These are phyloP conservation scores for Lagorchestes hirsutus DNA, from an alignment of 2,797 vertebrate genomes.

Conservation along the genomic window DNA sequence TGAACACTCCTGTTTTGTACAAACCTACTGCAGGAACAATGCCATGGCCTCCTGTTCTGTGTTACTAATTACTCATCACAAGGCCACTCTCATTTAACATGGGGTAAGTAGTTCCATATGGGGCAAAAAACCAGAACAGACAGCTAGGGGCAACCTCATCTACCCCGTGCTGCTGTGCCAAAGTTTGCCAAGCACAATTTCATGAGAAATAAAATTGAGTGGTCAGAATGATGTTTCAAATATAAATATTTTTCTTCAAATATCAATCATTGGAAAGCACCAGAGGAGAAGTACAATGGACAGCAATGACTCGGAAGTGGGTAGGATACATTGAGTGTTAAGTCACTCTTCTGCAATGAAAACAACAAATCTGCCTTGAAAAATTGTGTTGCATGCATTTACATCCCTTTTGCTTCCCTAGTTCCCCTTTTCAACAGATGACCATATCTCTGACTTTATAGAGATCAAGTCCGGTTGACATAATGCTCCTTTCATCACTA, in stretches of 20 bases:
- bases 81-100: not conserved
- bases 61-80: not conserved
- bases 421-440: not conserved
- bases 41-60: not conserved
- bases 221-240: constrained; percentile 20
- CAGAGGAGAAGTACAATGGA: not conserved
- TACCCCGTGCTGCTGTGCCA: constrained; percentile 6
- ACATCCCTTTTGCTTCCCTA: not conserved
- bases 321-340: not conserved
- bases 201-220: not conserved
- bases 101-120: not conserved
- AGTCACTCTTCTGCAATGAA: not conserved
- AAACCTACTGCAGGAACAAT: not conserved
- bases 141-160: not conserved
- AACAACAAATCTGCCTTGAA: not conserved
- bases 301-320: not conserved
- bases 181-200: not conserved
- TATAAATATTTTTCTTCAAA: constrained; percentile 10
- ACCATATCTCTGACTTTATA: not conserved
- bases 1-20: not conserved
- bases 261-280: constrained; percentile 35
- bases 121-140: not conserved
- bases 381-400: not conserved
- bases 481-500: not conserved
- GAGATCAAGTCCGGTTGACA: not conserved